These are phyloP conservation scores for Xanthorhoe spadicearia DNA, from an alignment of 2,888 invertebrate genomes.

Conservation along the genomic window DNA sequence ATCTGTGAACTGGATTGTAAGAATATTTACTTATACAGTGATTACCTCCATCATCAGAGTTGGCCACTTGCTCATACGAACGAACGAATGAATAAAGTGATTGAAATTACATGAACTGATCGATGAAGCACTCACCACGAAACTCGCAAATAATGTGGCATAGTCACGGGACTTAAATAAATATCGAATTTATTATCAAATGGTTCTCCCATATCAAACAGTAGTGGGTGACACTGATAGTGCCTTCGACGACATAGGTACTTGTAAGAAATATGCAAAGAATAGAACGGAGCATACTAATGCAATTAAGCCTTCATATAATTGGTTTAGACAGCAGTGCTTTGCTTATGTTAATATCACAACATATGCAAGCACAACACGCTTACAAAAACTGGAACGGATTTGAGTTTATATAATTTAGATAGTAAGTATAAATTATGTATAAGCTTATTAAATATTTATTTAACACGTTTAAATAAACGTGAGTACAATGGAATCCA, in stretches of 20 bases:
- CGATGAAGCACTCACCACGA: slow-evolving; percentile 56
- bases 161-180: slow-evolving; percentile 32
- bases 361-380: not conserved
- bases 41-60: too few relatives aligned
- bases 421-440: not conserved
- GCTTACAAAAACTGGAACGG: not conserved
- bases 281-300: slow-evolving; percentile 56
- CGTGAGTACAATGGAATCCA: too few relatives aligned
- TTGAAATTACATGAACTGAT: not conserved
- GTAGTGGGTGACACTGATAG: slow-evolving; percentile 19
- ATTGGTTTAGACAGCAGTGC: slow-evolving; percentile 64
- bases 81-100: too few relatives aligned
- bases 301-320: slow-evolving; percentile 65
- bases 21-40: too few relatives aligned
- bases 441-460: not conserved
- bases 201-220: slow-evolving; percentile 49
- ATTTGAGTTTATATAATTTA: not conserved
- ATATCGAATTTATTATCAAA: slow-evolving; percentile 53
- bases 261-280: slow-evolving; percentile 46
- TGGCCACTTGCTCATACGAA: too few relatives aligned
- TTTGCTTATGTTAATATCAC: slow-evolving; percentile 29
- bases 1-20: too few relatives aligned
- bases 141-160: slow-evolving; percentile 48
- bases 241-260: slow-evolving; percentile 12
- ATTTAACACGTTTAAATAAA: not conserved